Conservation (phyloP, 2,797 vertebrate species). For the Oreochromis mossambicus region DNA sequence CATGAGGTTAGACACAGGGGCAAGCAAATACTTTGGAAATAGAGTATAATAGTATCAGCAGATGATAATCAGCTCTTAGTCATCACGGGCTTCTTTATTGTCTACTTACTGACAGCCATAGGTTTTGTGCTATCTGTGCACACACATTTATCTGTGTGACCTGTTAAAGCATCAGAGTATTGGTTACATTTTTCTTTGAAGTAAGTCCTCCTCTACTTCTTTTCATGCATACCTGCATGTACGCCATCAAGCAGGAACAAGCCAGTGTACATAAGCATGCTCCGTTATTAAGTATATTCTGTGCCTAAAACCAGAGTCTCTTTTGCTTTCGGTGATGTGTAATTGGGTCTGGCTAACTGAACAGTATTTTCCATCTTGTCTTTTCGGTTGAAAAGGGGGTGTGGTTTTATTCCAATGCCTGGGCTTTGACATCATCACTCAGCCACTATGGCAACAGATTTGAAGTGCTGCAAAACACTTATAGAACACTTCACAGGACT, state of each 20-base stretch:
- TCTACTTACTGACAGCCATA: not conserved
- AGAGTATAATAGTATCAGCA: constrained; percentile 27
- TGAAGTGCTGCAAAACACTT: constrained; percentile 66
- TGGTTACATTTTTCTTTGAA: constrained; percentile 14
- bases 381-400: constrained; percentile 48
- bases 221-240: not conserved
- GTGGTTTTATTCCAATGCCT: constrained; percentile 57
- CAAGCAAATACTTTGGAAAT: constrained; percentile 11
- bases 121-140: not conserved
- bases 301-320: constrained; percentile 17
- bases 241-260: constrained; percentile 6
- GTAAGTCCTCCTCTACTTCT: not conserved
- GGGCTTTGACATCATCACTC: constrained; percentile 64
- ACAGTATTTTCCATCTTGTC: constrained; percentile 56
- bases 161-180: not conserved
- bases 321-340: constrained; percentile 27
- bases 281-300: constrained; percentile 6
- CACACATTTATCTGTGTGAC: constrained; percentile 7
- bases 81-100: not conserved
- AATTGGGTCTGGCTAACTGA: constrained; percentile 40
- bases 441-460: constrained; percentile 63
- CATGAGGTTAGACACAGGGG: constrained; percentile 5
- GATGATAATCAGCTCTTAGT: constrained; percentile 1
- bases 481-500: constrained; percentile 39
- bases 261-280: not conserved